Conservation (phyloP, 2,888 invertebrate species). For the Hypercompe scribonia region DNA sequence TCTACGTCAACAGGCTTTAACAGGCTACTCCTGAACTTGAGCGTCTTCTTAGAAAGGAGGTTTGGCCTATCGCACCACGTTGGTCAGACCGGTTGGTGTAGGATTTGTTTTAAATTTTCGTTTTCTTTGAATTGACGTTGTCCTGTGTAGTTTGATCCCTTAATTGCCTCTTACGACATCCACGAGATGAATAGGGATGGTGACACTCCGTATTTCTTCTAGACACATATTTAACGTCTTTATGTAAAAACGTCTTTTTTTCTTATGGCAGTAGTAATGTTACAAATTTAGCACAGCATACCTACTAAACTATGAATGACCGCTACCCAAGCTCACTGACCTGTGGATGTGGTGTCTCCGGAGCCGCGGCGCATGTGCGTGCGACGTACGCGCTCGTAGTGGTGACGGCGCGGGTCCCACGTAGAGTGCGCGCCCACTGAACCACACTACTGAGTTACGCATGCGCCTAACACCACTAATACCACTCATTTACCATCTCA, state of each 20-base stretch:
- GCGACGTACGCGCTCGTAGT: constrained; percentile 95
- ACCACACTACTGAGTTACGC: constrained; percentile 81
- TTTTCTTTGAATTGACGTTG: too few species aligned
- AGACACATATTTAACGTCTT: neutral
- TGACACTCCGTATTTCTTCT: too few species aligned
- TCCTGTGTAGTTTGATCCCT: too few species aligned
- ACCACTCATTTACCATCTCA: constrained; percentile 53
- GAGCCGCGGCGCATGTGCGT: constrained; percentile 89
- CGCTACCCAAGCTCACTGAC: constrained; percentile 51
- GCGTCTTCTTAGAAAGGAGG: too few species aligned
- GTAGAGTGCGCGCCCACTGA: constrained; percentile 89
- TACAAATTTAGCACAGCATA: neutral
- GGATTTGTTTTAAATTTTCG: too few species aligned
- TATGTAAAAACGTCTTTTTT: neutral
- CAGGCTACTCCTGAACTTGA: too few species aligned
- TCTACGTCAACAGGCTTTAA: too few species aligned
- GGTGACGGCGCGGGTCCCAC: constrained; percentile 95
- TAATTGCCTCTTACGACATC: too few species aligned
- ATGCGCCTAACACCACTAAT: constrained; percentile 80
- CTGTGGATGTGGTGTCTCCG: constrained; percentile 89
- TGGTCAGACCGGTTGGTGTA: too few species aligned
- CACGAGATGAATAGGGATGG: too few species aligned
- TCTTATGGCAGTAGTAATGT: neutral
- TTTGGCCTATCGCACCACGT: too few species aligned
- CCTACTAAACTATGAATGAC: too few species aligned